Evolutionary conservation across 2,888 invertebrate species (phyloP).

Genomic region (Schrankia costaestrigalis): DNA sequence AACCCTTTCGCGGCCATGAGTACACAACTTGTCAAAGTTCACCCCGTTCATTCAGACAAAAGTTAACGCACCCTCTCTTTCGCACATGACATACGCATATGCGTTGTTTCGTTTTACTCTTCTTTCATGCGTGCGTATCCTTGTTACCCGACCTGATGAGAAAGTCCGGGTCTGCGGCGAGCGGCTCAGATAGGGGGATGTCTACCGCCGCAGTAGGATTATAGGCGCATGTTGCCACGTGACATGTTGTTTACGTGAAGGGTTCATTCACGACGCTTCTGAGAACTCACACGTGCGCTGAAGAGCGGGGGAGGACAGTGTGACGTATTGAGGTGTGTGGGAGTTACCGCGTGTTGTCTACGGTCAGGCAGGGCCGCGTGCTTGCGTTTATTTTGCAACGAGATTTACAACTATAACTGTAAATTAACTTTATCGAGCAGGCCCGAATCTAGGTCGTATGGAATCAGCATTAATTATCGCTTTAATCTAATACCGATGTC

Average conservation of each 20-base stretch:
- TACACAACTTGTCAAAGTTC: slow-evolving; percentile 66
- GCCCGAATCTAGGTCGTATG: slow-evolving; percentile 78
- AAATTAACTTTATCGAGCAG: slow-evolving; percentile 78
- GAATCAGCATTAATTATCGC: slow-evolving; percentile 80
- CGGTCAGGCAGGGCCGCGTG: slow-evolving; percentile 73
- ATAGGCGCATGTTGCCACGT: slow-evolving; percentile 48
- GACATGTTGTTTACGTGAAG: slow-evolving; percentile 54
- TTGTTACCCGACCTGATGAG: slow-evolving; percentile 38
- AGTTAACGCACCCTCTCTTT: slow-evolving; percentile 58
- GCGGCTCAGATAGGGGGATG: slow-evolving; percentile 25
- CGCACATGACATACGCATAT: slow-evolving; percentile 60
- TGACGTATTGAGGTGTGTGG: slow-evolving; percentile 54
- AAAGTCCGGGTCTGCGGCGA: slow-evolving; percentile 27
- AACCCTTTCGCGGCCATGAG: slow-evolving; percentile 71
- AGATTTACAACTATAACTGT: slow-evolving; percentile 80
- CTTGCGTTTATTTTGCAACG: slow-evolving; percentile 75
- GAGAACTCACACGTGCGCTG: slow-evolving; percentile 32
- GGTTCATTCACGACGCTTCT: slow-evolving; percentile 53
- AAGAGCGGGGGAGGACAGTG: slow-evolving; percentile 14
- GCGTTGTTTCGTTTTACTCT: slow-evolving; percentile 58
- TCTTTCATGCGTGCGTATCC: slow-evolving; percentile 59
- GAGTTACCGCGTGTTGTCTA: slow-evolving; percentile 67
- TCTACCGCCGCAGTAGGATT: slow-evolving; percentile 40
- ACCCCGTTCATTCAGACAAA: slow-evolving; percentile 70
- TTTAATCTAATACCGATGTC: slow-evolving; percentile 77